These are phyloP conservation scores for Zoanthus gigantus DNA, from an alignment of 92 coral and sea anemone genomes.

Conservation along the genomic window DNA sequence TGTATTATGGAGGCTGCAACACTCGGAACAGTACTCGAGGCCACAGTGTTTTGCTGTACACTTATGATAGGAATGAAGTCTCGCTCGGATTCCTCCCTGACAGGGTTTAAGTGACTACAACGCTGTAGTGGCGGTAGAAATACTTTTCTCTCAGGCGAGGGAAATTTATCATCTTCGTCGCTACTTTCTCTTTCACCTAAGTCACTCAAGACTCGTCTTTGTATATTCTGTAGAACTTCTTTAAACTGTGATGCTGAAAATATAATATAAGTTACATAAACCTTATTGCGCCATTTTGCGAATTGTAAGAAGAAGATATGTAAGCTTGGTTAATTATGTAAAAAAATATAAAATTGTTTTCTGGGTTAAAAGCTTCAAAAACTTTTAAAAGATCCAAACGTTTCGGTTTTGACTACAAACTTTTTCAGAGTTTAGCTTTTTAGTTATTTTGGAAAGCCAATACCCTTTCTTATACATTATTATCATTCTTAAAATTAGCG, in stretches of 20 bases:
- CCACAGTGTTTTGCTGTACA: background rate
- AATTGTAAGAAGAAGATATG: too few relatives aligned
- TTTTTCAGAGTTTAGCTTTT: too few relatives aligned
- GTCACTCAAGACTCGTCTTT: slow-evolving; percentile 57
- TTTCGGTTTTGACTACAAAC: too few relatives aligned
- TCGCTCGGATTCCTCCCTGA: slow-evolving; percentile 22
- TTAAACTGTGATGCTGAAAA: slow-evolving; percentile 71
- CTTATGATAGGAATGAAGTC: background rate
- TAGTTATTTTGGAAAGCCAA: too few relatives aligned
- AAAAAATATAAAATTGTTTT: too few relatives aligned
- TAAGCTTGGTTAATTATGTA: too few relatives aligned
- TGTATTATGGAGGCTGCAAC: slow-evolving; percentile 25
- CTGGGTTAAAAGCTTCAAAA: too few relatives aligned
- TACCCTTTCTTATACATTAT: too few relatives aligned
- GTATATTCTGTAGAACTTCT: slow-evolving; percentile 68
- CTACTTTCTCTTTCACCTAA: slow-evolving; percentile 30
- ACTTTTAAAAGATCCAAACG: too few relatives aligned
- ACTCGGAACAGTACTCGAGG: slow-evolving; percentile 17
- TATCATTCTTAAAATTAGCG: too few relatives aligned
- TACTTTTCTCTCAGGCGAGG: background rate
- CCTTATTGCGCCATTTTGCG: too few relatives aligned
- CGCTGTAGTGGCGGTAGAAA: background rate
- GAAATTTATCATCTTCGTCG: slow-evolving; percentile 26
- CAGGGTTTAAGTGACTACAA: background rate
- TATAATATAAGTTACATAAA: too few relatives aligned